Conservation (phyloP, 92 coral and sea anemone genomes). For the Porites rus region DNA sequence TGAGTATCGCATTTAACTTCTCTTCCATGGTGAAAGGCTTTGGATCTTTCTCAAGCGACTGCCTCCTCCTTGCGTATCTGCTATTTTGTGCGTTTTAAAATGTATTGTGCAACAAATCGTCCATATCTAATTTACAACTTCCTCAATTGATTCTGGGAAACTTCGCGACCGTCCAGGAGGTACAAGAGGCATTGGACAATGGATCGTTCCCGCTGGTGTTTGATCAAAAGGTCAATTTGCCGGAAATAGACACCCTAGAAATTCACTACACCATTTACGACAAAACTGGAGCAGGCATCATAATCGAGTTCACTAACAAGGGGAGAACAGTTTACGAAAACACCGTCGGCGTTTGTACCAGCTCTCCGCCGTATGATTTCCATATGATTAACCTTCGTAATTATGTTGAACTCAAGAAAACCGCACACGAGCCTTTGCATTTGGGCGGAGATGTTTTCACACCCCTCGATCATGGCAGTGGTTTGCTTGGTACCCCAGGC, state of each 20-base stretch:
- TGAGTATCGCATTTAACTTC: no score
- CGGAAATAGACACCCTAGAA: not conserved
- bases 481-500: conserved; percentile 35
- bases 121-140: conserved; percentile 12
- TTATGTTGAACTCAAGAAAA: conserved; percentile 15
- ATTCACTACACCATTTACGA: conserved; percentile 20
- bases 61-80: no score
- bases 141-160: conserved; percentile 31
- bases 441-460: not conserved
- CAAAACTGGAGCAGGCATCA: conserved; percentile 24
- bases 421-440: conserved; percentile 2
- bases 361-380: conserved; percentile 33
- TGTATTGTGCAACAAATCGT: not conserved
- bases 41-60: no score
- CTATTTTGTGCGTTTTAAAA: no score
- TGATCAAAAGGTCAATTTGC: not conserved
- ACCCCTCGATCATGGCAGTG: not conserved
- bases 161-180: conserved; percentile 29
- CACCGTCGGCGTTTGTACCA: conserved; percentile 14
- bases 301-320: not conserved
- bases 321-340: conserved; percentile 5
- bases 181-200: not conserved
- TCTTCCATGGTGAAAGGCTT: no score
- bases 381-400: conserved; percentile 30
- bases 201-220: conserved; percentile 40